Percentiles rank a stretch among this genome's conserved stretches.
These are phyloP conservation scores for Acleris sparsana DNA, from an alignment of 2,888 invertebrate genomes.

Conservation along the genomic window DNA sequence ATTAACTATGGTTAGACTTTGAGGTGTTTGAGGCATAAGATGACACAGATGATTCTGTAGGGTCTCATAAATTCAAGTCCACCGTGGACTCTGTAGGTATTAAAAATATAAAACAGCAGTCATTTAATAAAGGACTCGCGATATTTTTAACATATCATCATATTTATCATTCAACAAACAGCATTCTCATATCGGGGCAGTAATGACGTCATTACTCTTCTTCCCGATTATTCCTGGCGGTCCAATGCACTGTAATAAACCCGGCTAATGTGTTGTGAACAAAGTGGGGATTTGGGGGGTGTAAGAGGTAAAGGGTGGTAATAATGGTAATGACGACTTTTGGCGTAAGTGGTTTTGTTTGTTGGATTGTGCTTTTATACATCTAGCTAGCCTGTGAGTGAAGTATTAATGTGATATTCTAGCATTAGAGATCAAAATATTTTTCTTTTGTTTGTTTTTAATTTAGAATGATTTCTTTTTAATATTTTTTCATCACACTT, in stretches of 20 bases:
- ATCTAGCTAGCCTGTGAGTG: not conserved
- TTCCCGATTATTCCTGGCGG: constrained; percentile 32
- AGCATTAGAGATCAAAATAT: not conserved
- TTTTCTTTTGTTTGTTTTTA: not conserved
- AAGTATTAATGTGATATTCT: not conserved
- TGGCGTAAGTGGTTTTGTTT: constrained; percentile 62
- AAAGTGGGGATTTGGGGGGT: constrained; percentile 27
- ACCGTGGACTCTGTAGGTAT: no score
- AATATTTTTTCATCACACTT: no score
- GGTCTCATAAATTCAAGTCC: no score
- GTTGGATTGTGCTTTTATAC: constrained; percentile 49
- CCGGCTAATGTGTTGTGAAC: constrained; percentile 37
- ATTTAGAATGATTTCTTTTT: not conserved
- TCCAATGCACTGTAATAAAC: constrained; percentile 34
- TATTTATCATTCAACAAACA: constrained; percentile 4
- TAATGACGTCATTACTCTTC: constrained; percentile 38
- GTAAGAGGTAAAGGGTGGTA: constrained; percentile 27
- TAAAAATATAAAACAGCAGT: no score
- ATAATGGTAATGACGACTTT: constrained; percentile 52
- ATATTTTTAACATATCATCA: constrained; percentile 18
- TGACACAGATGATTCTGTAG: no score
- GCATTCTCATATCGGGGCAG: constrained; percentile 19
- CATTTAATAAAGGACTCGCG: no score
- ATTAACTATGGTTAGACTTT: no score
- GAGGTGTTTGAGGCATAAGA: no score